phyloP scores from a whole-genome alignment of 2,113 vertebrate species.

The Anguilla japonica region DNA sequence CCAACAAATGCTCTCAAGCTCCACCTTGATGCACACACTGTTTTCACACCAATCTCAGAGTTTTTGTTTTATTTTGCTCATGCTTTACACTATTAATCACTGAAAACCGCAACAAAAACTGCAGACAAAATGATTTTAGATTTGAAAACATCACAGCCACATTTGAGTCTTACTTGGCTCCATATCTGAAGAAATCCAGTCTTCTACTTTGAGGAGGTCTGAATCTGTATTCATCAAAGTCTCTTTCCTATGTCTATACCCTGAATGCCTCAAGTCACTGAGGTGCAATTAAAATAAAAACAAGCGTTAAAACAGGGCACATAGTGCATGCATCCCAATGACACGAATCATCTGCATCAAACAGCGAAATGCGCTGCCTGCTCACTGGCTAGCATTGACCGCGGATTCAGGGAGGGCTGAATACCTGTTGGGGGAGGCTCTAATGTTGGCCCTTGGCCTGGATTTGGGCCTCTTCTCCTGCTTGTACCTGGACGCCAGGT shows the following conservation, averaged over 20 bases:
- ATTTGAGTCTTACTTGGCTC: slow-evolving; percentile 58
- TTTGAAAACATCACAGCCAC: slow-evolving; percentile 40
- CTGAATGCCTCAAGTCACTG: slow-evolving; percentile 36
- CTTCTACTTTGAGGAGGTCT: slow-evolving; percentile 48
- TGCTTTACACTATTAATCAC: neutral
- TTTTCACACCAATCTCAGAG: neutral
- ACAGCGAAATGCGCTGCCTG: neutral
- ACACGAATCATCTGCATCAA: neutral
- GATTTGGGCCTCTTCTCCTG: slow-evolving; percentile 49
- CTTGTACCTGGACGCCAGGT: slow-evolving; percentile 49
- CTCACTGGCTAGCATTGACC: neutral
- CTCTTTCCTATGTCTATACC: slow-evolving; percentile 23
- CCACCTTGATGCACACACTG: neutral
- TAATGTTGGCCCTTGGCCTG: slow-evolving; percentile 39
- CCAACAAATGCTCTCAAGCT: neutral
- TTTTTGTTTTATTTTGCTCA: neutral
- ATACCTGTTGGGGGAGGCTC: slow-evolving; percentile 48
- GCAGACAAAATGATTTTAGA: neutral
- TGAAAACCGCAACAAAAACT: neutral
- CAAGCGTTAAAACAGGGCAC: neutral
- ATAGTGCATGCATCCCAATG: neutral
- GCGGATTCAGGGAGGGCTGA: neutral
- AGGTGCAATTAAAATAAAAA: slow-evolving; percentile 1
- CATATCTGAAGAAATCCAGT: slow-evolving; percentile 71
- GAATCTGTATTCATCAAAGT: slow-evolving; percentile 30